phyloP scores from a whole-genome alignment of 2,888 invertebrate species.

The Drosophila quinaria region DNA sequence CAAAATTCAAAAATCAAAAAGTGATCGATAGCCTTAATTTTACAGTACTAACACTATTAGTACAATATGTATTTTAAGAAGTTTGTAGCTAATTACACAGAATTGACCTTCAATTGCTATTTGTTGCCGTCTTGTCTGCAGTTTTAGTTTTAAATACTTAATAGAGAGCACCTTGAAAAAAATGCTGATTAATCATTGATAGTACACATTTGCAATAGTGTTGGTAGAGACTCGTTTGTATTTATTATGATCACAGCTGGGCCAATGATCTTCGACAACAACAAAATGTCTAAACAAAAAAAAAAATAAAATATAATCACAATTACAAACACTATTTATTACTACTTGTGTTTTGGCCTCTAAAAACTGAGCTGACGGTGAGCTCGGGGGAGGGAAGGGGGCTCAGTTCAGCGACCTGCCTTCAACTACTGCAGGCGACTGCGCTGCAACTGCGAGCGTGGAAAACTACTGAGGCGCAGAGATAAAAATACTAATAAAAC shows the following conservation, averaged over 20 bases:
- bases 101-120: constrained; percentile 34
- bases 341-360: constrained; percentile 58
- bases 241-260: constrained; percentile 40
- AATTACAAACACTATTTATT: constrained; percentile 59
- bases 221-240: constrained; percentile 1
- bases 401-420: constrained; percentile 71
- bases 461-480: constrained; percentile 60
- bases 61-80: background rate
- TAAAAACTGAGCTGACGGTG: constrained; percentile 42
- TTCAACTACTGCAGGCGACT: constrained; percentile 56
- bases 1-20: too few relatives aligned
- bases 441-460: constrained; percentile 44
- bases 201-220: constrained; percentile 4
- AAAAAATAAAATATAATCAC: constrained; percentile 18
- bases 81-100: constrained; percentile 1
- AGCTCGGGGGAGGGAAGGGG: constrained; percentile 1
- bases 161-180: constrained; percentile 51
- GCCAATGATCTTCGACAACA: constrained; percentile 72
- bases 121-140: constrained; percentile 26
- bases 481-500: constrained; percentile 47
- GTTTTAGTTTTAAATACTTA: constrained; percentile 33
- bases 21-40: too few relatives aligned
- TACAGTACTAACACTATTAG: background rate
- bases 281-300: constrained; percentile 33
- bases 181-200: constrained; percentile 52